phyloP scores from a whole-genome alignment of 2,797 vertebrate genomes.

The Todus mexicanus region DNA sequence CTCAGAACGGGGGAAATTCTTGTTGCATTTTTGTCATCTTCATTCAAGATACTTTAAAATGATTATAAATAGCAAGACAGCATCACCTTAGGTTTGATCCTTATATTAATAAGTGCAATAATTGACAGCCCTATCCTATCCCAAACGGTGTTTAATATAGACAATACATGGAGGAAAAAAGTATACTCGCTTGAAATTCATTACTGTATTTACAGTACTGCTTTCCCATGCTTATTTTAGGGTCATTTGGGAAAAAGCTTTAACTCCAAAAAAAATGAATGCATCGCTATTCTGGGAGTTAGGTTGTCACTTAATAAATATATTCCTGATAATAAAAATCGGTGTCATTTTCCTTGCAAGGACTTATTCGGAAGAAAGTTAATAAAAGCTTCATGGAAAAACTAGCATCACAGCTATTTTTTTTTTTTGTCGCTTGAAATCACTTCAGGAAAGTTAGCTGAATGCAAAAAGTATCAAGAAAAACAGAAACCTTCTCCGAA shows the following conservation, averaged over 20 bases:
- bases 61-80: neutral
- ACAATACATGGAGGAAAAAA: neutral
- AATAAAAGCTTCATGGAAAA: conserved; percentile 78
- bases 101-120: neutral
- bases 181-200: conserved; percentile 22
- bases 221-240: conserved; percentile 77
- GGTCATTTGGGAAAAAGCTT: conserved; percentile 60
- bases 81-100: neutral
- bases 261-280: conserved; percentile 62
- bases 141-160: neutral
- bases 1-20: neutral
- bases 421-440: conserved; percentile 24
- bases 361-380: conserved; percentile 68
- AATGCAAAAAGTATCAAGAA: conserved; percentile 24
- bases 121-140: neutral
- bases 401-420: conserved; percentile 57
- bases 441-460: conserved; percentile 57
- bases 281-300: conserved; percentile 74
- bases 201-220: conserved; percentile 64
- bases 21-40: neutral
- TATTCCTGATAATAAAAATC: conserved; percentile 79
- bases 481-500: conserved; percentile 30
- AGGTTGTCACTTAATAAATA: conserved; percentile 76
- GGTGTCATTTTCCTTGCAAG: conserved; percentile 68
- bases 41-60: neutral